These are phyloP conservation scores for Chaitophorus viminalis DNA, from an alignment of 2,888 invertebrate species.

Conservation along the genomic window DNA sequence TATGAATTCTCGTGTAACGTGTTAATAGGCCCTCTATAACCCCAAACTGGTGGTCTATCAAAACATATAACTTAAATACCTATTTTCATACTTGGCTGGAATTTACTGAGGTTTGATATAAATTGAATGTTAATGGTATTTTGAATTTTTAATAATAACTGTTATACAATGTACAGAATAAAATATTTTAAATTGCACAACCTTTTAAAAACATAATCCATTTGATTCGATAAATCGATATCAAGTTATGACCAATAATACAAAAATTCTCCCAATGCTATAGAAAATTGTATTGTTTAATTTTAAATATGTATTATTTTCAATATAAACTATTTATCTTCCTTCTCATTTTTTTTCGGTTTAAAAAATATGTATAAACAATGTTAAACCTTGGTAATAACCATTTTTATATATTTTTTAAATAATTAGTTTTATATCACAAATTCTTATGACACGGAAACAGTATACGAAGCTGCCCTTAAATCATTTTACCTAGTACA, in stretches of 20 bases:
- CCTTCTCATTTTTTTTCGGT: too few species aligned
- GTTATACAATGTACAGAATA: too few species aligned
- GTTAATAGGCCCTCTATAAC: neutral
- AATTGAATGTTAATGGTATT: neutral
- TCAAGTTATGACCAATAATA: neutral
- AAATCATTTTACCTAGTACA: too few species aligned
- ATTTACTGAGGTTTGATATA: neutral
- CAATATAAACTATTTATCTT: too few species aligned
- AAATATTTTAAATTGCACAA: neutral
- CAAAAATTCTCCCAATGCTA: neutral
- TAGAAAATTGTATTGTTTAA: neutral
- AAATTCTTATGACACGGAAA: too few species aligned
- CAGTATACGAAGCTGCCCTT: too few species aligned
- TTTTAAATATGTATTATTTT: too few species aligned
- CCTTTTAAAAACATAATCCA: neutral
- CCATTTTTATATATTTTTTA: too few species aligned
- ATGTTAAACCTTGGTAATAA: too few species aligned
- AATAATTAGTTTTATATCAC: too few species aligned
- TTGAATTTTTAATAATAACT: too few species aligned
- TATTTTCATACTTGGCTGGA: neutral
- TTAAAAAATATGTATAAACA: too few species aligned
- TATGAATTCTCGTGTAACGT: neutral
- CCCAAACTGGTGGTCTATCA: slow-evolving; percentile 4
- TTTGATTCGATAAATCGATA: neutral
- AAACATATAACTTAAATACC: slow-evolving; percentile 5